Evolutionary conservation across 2,113 vertebrate species (phyloP).

Genomic region (Progne subis): DNA sequence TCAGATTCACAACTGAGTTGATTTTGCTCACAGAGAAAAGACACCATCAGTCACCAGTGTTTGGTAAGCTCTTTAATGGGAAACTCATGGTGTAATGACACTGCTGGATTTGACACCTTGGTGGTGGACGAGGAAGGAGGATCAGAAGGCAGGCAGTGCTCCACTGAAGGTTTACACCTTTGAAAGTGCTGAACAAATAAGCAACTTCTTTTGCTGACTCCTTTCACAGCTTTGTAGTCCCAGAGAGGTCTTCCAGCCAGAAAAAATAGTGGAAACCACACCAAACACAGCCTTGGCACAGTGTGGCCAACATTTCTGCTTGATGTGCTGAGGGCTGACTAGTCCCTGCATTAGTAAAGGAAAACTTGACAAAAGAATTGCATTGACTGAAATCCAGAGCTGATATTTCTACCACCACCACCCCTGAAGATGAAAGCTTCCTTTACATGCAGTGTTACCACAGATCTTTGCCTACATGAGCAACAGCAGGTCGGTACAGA

Average conservation of each 20-base stretch:
- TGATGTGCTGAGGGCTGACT: neutral
- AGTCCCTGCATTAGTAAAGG: neutral
- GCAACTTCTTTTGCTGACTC: conserved; percentile 21
- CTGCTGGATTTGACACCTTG: neutral
- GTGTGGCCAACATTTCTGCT: neutral
- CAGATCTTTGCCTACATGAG: conserved; percentile 3
- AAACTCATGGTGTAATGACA: conserved; percentile 47
- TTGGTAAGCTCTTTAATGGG: conserved; percentile 73
- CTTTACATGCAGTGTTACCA: neutral
- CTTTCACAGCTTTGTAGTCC: conserved; percentile 49
- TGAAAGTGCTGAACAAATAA: conserved; percentile 34
- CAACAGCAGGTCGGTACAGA: neutral
- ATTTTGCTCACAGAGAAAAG: conserved; percentile 7
- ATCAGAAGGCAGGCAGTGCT: conserved; percentile 2
- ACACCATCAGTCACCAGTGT: neutral
- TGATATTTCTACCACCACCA: neutral
- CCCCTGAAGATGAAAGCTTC: neutral
- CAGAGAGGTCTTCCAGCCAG: conserved; percentile 38
- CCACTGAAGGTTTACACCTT: neutral
- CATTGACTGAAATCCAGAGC: neutral
- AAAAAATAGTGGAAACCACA: neutral
- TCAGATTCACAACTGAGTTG: neutral
- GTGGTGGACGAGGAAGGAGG: neutral
- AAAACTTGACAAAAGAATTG: neutral
- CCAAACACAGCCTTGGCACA: neutral